These are phyloP conservation scores for Pollenia griseotomentosa DNA, from an alignment of 2,888 invertebrate genomes.

Conservation along the genomic window DNA sequence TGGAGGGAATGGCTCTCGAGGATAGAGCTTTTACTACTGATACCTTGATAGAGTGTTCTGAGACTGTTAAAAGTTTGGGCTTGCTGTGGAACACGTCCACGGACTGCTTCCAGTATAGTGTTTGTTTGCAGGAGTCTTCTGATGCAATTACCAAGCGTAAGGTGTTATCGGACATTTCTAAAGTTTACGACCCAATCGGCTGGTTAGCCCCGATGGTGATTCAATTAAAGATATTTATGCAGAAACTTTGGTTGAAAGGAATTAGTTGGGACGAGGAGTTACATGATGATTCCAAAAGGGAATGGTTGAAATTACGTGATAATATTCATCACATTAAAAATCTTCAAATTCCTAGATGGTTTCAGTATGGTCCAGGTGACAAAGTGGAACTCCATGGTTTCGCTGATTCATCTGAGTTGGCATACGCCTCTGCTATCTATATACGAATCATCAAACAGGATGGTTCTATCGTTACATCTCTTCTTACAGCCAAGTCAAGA, in stretches of 20 bases:
- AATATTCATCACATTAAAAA: background rate
- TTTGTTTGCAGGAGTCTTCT: background rate
- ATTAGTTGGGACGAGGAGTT: constrained; percentile 45
- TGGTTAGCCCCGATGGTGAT: constrained; percentile 44
- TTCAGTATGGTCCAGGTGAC: constrained; percentile 7
- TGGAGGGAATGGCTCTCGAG: background rate
- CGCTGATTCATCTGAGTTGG: constrained; percentile 48
- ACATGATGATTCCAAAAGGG: background rate
- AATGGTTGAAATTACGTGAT: constrained; percentile 2
- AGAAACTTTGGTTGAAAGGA: constrained; percentile 52
- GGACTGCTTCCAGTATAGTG: constrained; percentile 43
- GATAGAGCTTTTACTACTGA: constrained; percentile 71
- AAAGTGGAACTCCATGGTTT: constrained; percentile 62
- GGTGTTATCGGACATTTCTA: constrained; percentile 59
- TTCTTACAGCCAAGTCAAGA: constrained; percentile 49
- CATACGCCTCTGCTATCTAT: constrained; percentile 60
- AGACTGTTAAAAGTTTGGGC: constrained; percentile 53
- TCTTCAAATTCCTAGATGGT: constrained; percentile 36
- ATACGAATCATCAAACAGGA: constrained; percentile 32
- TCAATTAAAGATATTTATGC: background rate
- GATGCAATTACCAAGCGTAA: constrained; percentile 54
- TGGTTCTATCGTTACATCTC: constrained; percentile 22
- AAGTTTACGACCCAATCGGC: constrained; percentile 59
- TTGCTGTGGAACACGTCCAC: constrained; percentile 44
- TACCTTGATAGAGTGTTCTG: constrained; percentile 76